Conservation (phyloP, 2,888 invertebrate species). For the Meliscaeva auricollis region DNA sequence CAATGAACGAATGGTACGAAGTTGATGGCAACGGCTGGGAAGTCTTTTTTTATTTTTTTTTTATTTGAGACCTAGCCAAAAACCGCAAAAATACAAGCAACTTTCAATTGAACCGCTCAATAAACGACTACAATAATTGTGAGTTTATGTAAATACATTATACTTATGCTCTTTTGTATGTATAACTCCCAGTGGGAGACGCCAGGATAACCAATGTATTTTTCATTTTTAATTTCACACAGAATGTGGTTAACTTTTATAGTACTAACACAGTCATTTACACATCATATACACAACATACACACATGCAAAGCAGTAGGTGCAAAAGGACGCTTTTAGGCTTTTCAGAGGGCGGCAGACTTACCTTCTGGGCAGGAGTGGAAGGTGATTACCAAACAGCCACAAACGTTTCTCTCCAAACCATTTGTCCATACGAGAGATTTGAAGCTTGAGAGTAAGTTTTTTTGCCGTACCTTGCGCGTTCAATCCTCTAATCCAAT, state of each 20-base stretch:
- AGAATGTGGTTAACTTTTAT: slow-evolving; percentile 47
- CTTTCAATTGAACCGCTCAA: slow-evolving; percentile 63
- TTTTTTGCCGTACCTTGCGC: slow-evolving; percentile 10
- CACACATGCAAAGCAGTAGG: background rate
- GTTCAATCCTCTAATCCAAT: slow-evolving; percentile 1
- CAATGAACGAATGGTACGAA: slow-evolving; percentile 26
- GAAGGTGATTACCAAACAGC: slow-evolving; percentile 95
- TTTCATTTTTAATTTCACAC: slow-evolving; percentile 60
- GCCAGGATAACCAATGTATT: background rate
- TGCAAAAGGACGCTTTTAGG: background rate
- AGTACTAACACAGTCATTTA: background rate
- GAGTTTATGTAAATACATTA: slow-evolving; percentile 38
- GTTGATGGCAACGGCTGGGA: slow-evolving; percentile 21
- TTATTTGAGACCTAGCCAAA: background rate
- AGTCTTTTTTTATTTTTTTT: slow-evolving; percentile 1
- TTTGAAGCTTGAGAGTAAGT: slow-evolving; percentile 18
- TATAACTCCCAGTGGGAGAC: background rate
- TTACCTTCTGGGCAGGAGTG: slow-evolving; percentile 93
- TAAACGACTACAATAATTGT: slow-evolving; percentile 39
- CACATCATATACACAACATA: no score
- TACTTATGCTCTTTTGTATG: background rate
- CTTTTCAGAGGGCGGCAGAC: slow-evolving; percentile 69
- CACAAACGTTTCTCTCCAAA: slow-evolving; percentile 95
- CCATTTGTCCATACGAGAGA: slow-evolving; percentile 93
- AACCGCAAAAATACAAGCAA: slow-evolving; percentile 59